Percentiles rank a stretch among this genome's conserved stretches.
phyloP scores from a whole-genome alignment of 1,140 invertebrate genomes.

The Lepidurus apus region DNA sequence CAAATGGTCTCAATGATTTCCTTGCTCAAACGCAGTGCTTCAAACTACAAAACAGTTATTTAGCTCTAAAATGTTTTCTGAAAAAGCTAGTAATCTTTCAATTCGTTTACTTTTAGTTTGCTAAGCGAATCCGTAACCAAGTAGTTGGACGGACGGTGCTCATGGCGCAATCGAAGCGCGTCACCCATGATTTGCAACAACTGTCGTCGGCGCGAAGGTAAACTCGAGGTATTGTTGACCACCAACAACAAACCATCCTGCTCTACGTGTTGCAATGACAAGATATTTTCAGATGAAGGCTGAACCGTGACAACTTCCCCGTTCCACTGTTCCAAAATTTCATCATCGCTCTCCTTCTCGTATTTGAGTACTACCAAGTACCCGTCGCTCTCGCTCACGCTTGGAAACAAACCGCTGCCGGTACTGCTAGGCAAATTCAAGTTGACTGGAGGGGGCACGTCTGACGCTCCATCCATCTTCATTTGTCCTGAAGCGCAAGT shows the following conservation, averaged over 20 bases:
- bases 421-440: neutral
- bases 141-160: constrained; percentile 52
- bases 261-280: constrained; percentile 47
- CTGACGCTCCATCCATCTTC: constrained; percentile 22
- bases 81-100: neutral
- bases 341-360: constrained; percentile 9
- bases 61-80: neutral
- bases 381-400: constrained; percentile 23
- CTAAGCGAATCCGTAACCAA: constrained; percentile 56
- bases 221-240: constrained; percentile 46
- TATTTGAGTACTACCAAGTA: constrained; percentile 28
- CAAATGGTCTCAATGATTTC: constrained; percentile 50
- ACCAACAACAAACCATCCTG: constrained; percentile 48
- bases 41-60: constrained; percentile 46
- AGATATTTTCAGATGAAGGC: constrained; percentile 33
- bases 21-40: constrained; percentile 56
- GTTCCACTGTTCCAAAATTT: constrained; percentile 24
- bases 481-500: constrained; percentile 36
- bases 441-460: neutral
- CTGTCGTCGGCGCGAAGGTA: constrained; percentile 42
- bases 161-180: constrained; percentile 45
- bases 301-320: constrained; percentile 36
- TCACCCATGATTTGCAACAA: constrained; percentile 47
- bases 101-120: constrained; percentile 53
- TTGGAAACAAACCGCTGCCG: neutral